Conservation (phyloP, 2,113 vertebrate species). For the Ondatra zibethicus region DNA sequence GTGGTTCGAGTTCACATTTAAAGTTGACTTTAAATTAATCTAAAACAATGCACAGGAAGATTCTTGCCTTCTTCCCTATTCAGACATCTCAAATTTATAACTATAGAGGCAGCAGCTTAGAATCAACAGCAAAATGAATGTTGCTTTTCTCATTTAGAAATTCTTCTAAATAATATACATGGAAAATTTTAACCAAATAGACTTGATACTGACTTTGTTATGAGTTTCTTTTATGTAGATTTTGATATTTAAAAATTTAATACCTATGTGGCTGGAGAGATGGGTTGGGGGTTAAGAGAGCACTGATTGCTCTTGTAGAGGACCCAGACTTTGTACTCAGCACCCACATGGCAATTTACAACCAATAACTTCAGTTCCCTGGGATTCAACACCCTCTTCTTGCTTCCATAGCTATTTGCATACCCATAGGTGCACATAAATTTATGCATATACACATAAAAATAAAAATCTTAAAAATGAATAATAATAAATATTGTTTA, state of each 20-base stretch:
- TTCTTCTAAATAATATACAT: not conserved
- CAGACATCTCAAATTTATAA: not conserved
- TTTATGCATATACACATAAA: not conserved
- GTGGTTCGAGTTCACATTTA: conserved; percentile 14
- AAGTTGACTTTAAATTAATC: conserved; percentile 4
- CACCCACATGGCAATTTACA: not conserved
- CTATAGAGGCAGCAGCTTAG: not conserved
- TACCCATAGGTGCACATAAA: not conserved
- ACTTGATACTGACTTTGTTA: not conserved
- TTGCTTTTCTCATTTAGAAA: not conserved
- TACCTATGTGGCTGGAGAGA: not conserved
- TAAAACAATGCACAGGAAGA: conserved; percentile 42
- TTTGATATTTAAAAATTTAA: not conserved
- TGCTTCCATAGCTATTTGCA: not conserved
- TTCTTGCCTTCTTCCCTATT: not conserved
- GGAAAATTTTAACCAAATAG: not conserved
- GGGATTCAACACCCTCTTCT: too few relatives aligned
- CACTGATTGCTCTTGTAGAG: not conserved
- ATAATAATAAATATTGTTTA: not conserved
- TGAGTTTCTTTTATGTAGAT: not conserved
- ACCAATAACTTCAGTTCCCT: not conserved
- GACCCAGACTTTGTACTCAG: too few relatives aligned
- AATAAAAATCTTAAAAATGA: not conserved
- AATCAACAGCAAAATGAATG: not conserved
- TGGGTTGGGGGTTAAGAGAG: not conserved